A percentile compares a stretch with the other conserved stretches of the same genome.
These are phyloP conservation scores for Stegostoma tigrinum DNA, from an alignment of 2,113 vertebrate genomes.

Conservation along the genomic window DNA sequence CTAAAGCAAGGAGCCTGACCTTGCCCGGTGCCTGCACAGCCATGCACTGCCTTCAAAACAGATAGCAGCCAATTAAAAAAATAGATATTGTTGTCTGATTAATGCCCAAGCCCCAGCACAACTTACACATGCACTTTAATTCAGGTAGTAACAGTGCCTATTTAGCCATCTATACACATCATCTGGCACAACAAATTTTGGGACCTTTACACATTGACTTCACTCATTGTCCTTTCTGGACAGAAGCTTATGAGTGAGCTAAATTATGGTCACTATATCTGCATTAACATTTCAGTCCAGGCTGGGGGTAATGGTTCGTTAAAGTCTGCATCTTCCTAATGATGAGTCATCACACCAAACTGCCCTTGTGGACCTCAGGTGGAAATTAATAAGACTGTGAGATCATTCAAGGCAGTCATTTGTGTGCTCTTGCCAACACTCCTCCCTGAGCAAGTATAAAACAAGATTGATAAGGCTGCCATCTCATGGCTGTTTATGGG, in stretches of 20 bases:
- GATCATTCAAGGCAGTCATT: neutral
- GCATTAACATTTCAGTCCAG: neutral
- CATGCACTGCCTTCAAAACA: neutral
- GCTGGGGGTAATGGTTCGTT: neutral
- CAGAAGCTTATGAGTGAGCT: neutral
- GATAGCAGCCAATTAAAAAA: neutral
- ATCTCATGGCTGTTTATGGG: neutral
- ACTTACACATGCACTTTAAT: neutral
- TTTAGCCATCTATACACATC: neutral
- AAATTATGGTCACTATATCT: neutral
- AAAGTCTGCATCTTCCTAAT: neutral
- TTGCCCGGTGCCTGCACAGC: neutral
- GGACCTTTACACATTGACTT: neutral
- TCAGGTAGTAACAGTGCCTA: neutral
- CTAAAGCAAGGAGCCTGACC: neutral
- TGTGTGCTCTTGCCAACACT: neutral
- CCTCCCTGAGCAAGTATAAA: neutral
- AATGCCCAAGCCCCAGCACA: neutral
- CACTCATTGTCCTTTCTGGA: neutral
- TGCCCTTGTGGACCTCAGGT: neutral
- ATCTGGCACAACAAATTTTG: neutral
- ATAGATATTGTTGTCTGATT: neutral
- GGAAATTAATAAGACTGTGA: neutral
- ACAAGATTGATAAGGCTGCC: neutral
- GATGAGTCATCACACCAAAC: neutral